Conservation (phyloP, 2,113 vertebrate species). For the Podocnemis expansa region DNA sequence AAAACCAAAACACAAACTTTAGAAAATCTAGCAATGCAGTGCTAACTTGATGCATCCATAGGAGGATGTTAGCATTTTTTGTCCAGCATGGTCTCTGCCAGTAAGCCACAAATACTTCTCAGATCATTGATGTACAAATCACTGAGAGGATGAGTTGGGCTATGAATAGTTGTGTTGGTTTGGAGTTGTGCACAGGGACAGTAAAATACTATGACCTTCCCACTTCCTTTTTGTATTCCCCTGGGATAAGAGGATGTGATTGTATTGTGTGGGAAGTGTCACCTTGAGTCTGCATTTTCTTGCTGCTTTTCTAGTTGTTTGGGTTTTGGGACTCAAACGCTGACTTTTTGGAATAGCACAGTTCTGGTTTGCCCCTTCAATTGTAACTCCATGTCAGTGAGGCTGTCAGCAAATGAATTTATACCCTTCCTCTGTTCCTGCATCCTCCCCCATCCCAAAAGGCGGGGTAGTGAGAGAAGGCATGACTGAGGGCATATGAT, state of each 20-base stretch:
- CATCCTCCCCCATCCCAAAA: no score
- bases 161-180: neutral
- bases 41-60: neutral
- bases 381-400: neutral
- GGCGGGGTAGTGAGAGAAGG: neutral
- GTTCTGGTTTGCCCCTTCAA: neutral
- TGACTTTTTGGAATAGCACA: neutral
- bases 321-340: neutral
- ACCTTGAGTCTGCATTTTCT: neutral
- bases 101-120: neutral
- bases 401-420: neutral
- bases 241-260: neutral
- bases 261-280: neutral
- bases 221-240: neutral
- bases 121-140: neutral
- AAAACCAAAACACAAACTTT: neutral
- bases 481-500: neutral
- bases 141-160: neutral
- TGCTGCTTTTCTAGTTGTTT: neutral
- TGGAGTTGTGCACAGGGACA: neutral
- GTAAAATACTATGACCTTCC: neutral
- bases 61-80: neutral
- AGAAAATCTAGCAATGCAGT: accelerated
- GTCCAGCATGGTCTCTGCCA: neutral
- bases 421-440: neutral